Conservation (phyloP, 2,888 invertebrate species). For the Pardosa pseudoannulata region DNA sequence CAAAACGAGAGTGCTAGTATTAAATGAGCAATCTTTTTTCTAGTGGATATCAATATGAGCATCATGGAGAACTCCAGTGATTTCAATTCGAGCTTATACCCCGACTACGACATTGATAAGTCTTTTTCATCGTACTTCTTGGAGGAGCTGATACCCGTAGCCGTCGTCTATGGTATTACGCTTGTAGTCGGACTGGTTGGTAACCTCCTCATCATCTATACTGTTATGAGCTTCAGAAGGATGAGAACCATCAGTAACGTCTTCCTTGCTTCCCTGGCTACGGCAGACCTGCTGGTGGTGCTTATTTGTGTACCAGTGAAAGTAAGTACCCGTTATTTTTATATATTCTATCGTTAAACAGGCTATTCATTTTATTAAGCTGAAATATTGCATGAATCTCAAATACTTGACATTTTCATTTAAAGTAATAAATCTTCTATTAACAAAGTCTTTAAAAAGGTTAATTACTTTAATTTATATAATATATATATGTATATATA, state of each 20-base stretch:
- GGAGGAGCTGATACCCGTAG: constrained; percentile 70
- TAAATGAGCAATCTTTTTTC: too few species aligned
- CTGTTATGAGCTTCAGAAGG: constrained; percentile 80
- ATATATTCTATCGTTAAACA: too few species aligned
- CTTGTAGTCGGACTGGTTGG: constrained; percentile 82
- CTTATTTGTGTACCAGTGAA: constrained; percentile 85
- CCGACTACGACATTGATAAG: constrained; percentile 67
- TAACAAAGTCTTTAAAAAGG: too few species aligned
- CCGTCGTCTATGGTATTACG: constrained; percentile 81
- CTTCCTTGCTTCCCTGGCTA: constrained; percentile 84
- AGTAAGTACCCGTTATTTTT: constrained; percentile 79
- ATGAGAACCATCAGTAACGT: constrained; percentile 82
- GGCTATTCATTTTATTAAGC: too few species aligned
- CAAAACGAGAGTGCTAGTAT: too few species aligned
- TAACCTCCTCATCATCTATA: constrained; percentile 81
- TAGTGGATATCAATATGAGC: constrained; percentile 48
- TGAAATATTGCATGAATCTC: too few species aligned
- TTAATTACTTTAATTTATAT: too few species aligned
- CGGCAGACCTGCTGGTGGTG: constrained; percentile 84
- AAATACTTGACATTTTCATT: too few species aligned
- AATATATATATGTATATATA: too few species aligned
- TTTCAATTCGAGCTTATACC: constrained; percentile 25
- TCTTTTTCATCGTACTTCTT: constrained; percentile 58
- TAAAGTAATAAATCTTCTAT: too few species aligned
- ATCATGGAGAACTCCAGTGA: constrained; percentile 37